Percentiles rank a stretch among this genome's conserved stretches.
Evolutionary conservation across 2,113 vertebrate genomes (phyloP).

Genomic region (Herpailurus yagouaroundi): DNA sequence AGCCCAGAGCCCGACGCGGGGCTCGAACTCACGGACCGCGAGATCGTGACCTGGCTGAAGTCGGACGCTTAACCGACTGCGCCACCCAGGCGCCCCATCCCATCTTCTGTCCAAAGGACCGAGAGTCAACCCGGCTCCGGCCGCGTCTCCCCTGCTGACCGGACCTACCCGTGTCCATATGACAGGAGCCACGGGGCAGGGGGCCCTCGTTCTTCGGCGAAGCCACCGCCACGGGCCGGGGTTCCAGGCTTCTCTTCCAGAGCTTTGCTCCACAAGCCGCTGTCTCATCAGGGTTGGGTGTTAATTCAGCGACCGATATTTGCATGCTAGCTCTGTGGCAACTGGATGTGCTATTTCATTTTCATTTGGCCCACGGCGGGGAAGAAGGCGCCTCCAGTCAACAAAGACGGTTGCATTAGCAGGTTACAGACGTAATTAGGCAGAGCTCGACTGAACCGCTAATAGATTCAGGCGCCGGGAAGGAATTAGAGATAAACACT

Average conservation of each 20-base stretch:
- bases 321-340: constrained; percentile 85
- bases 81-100: too few relatives aligned
- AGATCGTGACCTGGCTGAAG: too few relatives aligned
- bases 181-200: constrained; percentile 36
- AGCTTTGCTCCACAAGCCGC: constrained; percentile 82
- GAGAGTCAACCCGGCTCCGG: constrained; percentile 49
- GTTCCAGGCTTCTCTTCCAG: constrained; percentile 80
- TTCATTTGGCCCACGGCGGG: constrained; percentile 84
- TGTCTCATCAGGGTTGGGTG: constrained; percentile 87
- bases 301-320: constrained; percentile 89
- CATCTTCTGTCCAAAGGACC: not conserved
- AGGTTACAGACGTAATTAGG: constrained; percentile 85
- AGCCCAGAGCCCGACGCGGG: too few relatives aligned
- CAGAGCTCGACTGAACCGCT: constrained; percentile 64
- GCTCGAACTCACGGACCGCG: too few relatives aligned
- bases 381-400: constrained; percentile 85
- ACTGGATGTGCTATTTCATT: constrained; percentile 87
- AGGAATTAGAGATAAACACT: constrained; percentile 69
- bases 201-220: constrained; percentile 81
- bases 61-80: too few relatives aligned
- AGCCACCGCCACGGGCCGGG: constrained; percentile 76
- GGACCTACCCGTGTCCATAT: constrained; percentile 73
- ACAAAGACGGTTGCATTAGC: constrained; percentile 84
- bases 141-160: constrained; percentile 62
- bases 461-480: constrained; percentile 70